Conservation (phyloP, 2,113 vertebrate species). For the Ceuthmochares aereus region DNA sequence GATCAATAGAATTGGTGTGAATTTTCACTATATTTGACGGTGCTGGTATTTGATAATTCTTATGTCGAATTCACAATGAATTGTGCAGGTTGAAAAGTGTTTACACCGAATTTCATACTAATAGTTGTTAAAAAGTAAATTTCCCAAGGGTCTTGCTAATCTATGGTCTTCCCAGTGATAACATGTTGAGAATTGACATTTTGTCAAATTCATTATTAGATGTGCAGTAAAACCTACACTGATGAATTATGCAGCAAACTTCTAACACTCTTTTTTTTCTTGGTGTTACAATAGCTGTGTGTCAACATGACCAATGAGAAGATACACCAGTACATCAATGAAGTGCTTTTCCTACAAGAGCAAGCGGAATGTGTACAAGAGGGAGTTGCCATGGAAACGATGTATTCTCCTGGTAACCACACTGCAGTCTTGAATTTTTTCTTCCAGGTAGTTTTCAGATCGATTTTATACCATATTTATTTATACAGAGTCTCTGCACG, state of each 20-base stretch:
- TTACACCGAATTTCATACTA: background rate
- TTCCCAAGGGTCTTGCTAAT: background rate
- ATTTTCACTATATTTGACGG: background rate
- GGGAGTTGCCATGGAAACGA: slow-evolving; percentile 90
- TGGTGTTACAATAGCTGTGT: slow-evolving; percentile 83
- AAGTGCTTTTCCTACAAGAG: slow-evolving; percentile 93
- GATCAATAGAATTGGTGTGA: background rate
- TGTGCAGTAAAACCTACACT: background rate
- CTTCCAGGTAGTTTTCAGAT: slow-evolving; percentile 86
- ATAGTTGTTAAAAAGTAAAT: slow-evolving; percentile 17
- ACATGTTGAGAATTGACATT: background rate
- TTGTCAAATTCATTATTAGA: background rate
- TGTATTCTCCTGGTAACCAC: slow-evolving; percentile 84
- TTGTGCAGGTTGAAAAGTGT: background rate
- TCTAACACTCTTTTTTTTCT: background rate
- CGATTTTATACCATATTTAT: background rate
- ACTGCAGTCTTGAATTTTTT: slow-evolving; percentile 90
- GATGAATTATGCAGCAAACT: background rate
- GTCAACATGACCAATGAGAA: slow-evolving; percentile 97
- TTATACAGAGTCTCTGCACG: background rate
- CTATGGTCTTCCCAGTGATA: background rate
- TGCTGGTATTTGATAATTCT: background rate
- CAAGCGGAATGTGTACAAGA: slow-evolving; percentile 92
- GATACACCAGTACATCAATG: slow-evolving; percentile 87
- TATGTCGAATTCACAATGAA: background rate